These are phyloP conservation scores for Podarcis cretensis DNA, from an alignment of 2,113 vertebrate species.

Conservation along the genomic window DNA sequence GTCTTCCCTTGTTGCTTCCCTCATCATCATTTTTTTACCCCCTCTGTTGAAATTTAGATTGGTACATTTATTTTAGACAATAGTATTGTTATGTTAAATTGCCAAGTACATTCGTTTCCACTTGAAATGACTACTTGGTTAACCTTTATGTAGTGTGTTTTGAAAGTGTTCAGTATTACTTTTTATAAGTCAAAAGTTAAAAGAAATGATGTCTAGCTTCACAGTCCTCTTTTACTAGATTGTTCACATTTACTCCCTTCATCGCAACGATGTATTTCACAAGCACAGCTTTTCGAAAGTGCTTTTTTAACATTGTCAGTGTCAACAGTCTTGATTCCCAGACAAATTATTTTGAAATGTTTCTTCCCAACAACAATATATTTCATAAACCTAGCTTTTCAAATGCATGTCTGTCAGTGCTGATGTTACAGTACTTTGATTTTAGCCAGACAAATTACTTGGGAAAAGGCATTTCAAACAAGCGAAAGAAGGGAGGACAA, in stretches of 20 bases:
- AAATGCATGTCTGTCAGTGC: neutral
- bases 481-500: too few species aligned
- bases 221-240: neutral
- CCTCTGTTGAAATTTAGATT: neutral
- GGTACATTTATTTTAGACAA: neutral
- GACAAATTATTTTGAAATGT: too few species aligned
- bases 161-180: neutral
- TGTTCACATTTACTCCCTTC: neutral
- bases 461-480: neutral
- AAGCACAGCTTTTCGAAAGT: too few species aligned
- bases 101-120: neutral
- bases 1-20: neutral
- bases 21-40: neutral
- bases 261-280: neutral
- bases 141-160: neutral
- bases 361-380: neutral
- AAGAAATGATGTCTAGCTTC: neutral
- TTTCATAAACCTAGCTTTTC: neutral
- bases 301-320: too few species aligned
- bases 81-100: neutral
- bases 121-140: neutral
- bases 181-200: neutral
- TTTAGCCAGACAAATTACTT: neutral
- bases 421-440: neutral
- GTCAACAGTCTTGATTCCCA: too few species aligned